A percentile compares a stretch with the other conserved stretches of the same genome.
Conservation (phyloP, 35 echinoderm and acorn worm genomes). For the Apostichopus japonicus region DNA sequence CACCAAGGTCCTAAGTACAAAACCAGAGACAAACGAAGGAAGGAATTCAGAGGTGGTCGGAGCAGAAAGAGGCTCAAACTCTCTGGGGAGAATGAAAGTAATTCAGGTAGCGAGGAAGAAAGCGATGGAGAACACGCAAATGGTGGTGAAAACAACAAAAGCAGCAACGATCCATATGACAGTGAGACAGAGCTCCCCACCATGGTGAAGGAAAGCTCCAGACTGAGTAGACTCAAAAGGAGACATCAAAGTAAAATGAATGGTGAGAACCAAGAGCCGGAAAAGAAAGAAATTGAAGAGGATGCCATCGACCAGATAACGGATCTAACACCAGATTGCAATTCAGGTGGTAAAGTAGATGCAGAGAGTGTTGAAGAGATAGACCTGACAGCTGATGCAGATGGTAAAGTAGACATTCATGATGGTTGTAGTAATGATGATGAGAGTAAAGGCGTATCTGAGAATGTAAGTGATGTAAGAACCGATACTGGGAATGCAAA, state of each 20-base stretch:
- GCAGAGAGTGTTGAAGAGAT: background rate
- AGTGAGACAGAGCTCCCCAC: constrained; percentile 31
- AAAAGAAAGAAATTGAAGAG: background rate
- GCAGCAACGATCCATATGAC: constrained; percentile 44
- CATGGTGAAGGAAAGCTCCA: constrained; percentile 19
- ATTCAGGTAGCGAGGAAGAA: constrained; percentile 8
- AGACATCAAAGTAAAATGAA: constrained; percentile 15
- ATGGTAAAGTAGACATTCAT: constrained; percentile 34
- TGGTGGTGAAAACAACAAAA: constrained; percentile 22
- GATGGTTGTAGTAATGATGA: constrained; percentile 17
- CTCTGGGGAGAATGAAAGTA: constrained; percentile 7
- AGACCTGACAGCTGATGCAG: background rate
- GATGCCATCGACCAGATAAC: constrained; percentile 54
- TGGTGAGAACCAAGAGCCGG: background rate
- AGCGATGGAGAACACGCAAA: constrained; percentile 33
- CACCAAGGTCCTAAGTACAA: constrained; percentile 85
- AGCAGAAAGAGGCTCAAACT: constrained; percentile 1
- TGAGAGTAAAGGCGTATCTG: constrained; percentile 5
- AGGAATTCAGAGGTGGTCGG: constrained; percentile 3
- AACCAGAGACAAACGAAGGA: constrained; percentile 48
- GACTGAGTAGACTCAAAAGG: constrained; percentile 6
- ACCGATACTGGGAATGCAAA: background rate
- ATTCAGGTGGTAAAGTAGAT: constrained; percentile 26
- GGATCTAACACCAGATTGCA: constrained; percentile 5
- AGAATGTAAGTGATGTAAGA: constrained; percentile 21